phyloP scores from a whole-genome alignment of 2,888 invertebrate species.

The Rhingia campestris region DNA sequence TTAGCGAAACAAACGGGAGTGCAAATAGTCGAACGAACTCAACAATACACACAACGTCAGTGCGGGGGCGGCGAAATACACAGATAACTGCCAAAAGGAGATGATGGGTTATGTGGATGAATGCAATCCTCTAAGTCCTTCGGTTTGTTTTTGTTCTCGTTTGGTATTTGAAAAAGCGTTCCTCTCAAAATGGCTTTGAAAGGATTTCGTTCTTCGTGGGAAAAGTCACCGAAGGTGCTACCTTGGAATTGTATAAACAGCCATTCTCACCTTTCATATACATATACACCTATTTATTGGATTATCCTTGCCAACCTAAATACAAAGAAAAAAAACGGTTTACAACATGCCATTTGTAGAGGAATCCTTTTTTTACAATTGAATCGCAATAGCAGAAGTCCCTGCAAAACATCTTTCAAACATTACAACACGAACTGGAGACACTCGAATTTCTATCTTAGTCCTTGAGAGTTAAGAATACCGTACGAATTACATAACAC shows the following conservation, averaged over 20 bases:
- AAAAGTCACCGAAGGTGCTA: conserved; percentile 41
- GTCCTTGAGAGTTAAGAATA: conserved; percentile 29
- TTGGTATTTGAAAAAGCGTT: conserved; percentile 5
- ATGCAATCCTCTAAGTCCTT: conserved; percentile 51
- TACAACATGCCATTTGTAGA: conserved; percentile 24
- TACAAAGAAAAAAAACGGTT: background rate
- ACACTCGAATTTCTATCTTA: conserved; percentile 24
- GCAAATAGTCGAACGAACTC: conserved; percentile 40
- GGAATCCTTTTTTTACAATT: conserved; percentile 28
- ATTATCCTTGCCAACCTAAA: conserved; percentile 22
- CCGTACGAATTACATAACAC: conserved; percentile 38
- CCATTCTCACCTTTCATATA: conserved; percentile 10
- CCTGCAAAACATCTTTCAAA: conserved; percentile 36
- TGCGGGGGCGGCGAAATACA: background rate
- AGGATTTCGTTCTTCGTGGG: conserved; percentile 23
- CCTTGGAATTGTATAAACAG: conserved; percentile 17
- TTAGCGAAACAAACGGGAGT: conserved; percentile 47
- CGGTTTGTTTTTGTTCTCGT: conserved; percentile 25
- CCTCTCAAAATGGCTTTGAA: conserved; percentile 33
- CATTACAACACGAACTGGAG: conserved; percentile 50
- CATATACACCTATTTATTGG: conserved; percentile 12
- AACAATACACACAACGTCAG: conserved; percentile 11
- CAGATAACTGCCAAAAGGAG: background rate
- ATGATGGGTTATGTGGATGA: conserved; percentile 42
- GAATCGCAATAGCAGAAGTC: conserved; percentile 41